Conservation (phyloP, 2,888 invertebrate genomes). For the Scrobipalpa atriplicella region DNA sequence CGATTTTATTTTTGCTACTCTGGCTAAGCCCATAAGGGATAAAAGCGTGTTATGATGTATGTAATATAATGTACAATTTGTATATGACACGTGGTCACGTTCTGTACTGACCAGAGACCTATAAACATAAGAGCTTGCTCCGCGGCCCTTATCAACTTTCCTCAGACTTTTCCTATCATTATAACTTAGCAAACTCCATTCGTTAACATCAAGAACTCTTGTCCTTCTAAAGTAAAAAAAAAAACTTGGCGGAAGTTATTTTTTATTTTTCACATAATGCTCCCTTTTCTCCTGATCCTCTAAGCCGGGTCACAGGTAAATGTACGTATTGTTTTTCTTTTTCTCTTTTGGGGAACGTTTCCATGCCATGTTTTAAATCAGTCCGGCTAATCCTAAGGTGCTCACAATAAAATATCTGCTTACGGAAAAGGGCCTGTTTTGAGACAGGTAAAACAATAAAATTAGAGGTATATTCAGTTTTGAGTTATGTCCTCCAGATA, state of each 20-base stretch:
- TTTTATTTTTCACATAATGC: constrained; percentile 24
- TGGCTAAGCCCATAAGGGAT: too few species aligned
- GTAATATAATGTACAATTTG: too few species aligned
- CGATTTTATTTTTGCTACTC: too few species aligned
- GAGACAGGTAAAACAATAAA: not conserved
- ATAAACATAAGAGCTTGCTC: constrained; percentile 18
- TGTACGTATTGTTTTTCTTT: constrained; percentile 24
- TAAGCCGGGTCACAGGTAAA: constrained; percentile 25
- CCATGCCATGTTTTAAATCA: constrained; percentile 21
- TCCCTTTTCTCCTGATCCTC: constrained; percentile 16
- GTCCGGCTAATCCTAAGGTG: constrained; percentile 10
- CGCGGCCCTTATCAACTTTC: constrained; percentile 31
- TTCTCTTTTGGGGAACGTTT: constrained; percentile 1
- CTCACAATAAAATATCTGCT: constrained; percentile 17
- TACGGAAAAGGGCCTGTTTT: not conserved
- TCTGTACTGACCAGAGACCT: constrained; percentile 1
- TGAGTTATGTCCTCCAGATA: too few species aligned
- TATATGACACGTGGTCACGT: constrained; percentile 18
- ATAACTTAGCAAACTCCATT: constrained; percentile 34
- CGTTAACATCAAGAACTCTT: constrained; percentile 32
- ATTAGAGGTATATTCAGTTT: not conserved
- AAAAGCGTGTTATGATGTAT: too few species aligned
- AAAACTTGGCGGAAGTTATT: constrained; percentile 3
- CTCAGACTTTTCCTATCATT: constrained; percentile 33
- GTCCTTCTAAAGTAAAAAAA: constrained; percentile 32